Percentiles rank a stretch among this genome's conserved stretches.
Evolutionary conservation across 1,140 invertebrate species (phyloP).

Genomic region (Kradibia gibbosae): DNA sequence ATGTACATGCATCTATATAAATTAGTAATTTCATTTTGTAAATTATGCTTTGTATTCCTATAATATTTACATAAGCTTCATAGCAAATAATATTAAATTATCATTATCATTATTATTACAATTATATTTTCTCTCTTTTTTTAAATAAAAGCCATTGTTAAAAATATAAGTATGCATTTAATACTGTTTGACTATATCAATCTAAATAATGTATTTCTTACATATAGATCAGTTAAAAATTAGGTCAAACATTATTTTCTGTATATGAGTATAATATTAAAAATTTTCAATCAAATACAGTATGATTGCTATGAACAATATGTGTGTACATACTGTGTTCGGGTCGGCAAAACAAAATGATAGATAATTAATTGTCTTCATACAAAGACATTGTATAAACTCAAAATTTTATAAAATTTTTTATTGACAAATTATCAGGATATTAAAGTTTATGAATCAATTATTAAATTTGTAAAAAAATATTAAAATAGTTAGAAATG

Average conservation of each 20-base stretch:
- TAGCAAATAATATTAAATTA: slow-evolving; percentile 29
- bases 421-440: slow-evolving; percentile 2
- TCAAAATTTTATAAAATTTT: slow-evolving; percentile 18
- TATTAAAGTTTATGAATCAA: neutral
- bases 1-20: slow-evolving; percentile 42
- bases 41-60: slow-evolving; percentile 45
- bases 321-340: neutral
- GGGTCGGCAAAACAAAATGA: neutral
- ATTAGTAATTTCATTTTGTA: slow-evolving; percentile 43
- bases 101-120: slow-evolving; percentile 36
- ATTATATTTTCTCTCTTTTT: slow-evolving; percentile 27
- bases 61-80: slow-evolving; percentile 31
- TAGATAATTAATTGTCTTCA: neutral
- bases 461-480: neutral
- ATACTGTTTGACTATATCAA: slow-evolving; percentile 13
- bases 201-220: neutral
- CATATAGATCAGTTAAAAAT: neutral
- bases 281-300: neutral
- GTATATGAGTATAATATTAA: slow-evolving; percentile 5
- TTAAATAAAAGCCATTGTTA: slow-evolving; percentile 38
- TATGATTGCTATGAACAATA: neutral
- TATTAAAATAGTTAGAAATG: neutral
- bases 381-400: neutral
- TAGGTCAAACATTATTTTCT: slow-evolving; percentile 7
- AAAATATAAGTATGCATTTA: slow-evolving; percentile 4